Conservation (phyloP, 2,888 invertebrate genomes). For the Hirtodrosophila histrioides region DNA sequence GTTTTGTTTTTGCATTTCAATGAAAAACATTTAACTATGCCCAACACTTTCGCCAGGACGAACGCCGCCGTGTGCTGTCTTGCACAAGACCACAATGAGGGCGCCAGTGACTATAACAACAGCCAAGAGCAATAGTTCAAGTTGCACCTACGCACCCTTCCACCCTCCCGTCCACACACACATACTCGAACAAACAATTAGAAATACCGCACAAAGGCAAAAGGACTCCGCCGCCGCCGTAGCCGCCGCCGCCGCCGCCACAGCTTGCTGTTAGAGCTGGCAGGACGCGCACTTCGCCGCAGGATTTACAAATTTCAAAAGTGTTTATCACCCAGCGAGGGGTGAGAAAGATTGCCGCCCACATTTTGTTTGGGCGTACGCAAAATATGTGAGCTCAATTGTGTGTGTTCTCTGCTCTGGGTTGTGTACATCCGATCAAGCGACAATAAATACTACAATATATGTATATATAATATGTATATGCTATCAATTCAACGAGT, state of each 20-base stretch:
- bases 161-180: constrained; percentile 6
- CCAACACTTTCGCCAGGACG: constrained; percentile 25
- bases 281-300: constrained; percentile 18
- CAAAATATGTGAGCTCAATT: constrained; percentile 15
- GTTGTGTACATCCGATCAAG: constrained; percentile 21
- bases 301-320: constrained; percentile 31
- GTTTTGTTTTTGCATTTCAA: constrained; percentile 28
- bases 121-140: constrained; percentile 33
- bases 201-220: constrained; percentile 38
- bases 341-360: not conserved
- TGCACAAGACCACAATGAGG: constrained; percentile 15
- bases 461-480: constrained; percentile 10
- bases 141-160: constrained; percentile 17
- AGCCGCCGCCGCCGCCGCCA: not conserved
- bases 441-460: not conserved
- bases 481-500: constrained; percentile 26
- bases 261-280: constrained; percentile 13
- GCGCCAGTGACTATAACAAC: constrained; percentile 5
- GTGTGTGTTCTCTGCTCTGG: constrained; percentile 3
- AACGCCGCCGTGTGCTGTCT: constrained; percentile 1
- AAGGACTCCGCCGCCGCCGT: not conserved
- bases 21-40: constrained; percentile 38
- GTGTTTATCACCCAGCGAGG: constrained; percentile 39
- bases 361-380: constrained; percentile 1
- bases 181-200: constrained; percentile 34